phyloP scores from a whole-genome alignment of 53 echinoderm and acorn worm species.

The Paelopatides confundens region DNA sequence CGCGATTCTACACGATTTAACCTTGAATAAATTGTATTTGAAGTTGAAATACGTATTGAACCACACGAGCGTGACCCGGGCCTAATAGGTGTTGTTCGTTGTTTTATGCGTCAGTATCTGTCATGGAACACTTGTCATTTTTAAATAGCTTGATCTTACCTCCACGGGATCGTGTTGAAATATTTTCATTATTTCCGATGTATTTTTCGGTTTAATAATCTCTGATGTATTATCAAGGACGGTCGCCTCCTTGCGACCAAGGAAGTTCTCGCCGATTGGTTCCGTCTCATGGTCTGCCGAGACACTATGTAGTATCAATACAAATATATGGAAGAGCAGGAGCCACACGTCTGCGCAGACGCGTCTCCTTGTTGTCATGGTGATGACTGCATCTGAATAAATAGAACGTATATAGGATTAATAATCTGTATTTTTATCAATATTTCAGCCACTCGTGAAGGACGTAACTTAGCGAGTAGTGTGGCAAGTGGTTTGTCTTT shows the following conservation, averaged over 20 bases:
- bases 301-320: not conserved
- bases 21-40: too few relatives aligned
- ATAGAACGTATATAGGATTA: not conserved
- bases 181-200: not conserved
- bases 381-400: slow-evolving; percentile 27
- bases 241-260: not conserved
- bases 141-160: not conserved
- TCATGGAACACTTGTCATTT: too few relatives aligned
- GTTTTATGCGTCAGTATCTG: too few relatives aligned
- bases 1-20: too few relatives aligned
- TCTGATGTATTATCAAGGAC: not conserved
- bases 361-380: not conserved
- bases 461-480: too few relatives aligned
- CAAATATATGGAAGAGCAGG: too few relatives aligned
- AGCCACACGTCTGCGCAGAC: too few relatives aligned
- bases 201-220: not conserved
- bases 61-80: too few relatives aligned
- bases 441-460: too few relatives aligned
- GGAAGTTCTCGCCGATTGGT: not conserved
- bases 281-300: not conserved
- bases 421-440: not conserved
- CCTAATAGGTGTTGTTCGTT: too few relatives aligned
- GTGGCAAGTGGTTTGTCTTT: too few relatives aligned
- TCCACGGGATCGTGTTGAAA: slow-evolving; percentile 19
- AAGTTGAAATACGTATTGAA: too few relatives aligned